Evolutionary conservation across 2,888 invertebrate species (phyloP), one percentile per base, ranked within the genome.

Genomic region (Chrysotoxum bicinctum): DNA sequence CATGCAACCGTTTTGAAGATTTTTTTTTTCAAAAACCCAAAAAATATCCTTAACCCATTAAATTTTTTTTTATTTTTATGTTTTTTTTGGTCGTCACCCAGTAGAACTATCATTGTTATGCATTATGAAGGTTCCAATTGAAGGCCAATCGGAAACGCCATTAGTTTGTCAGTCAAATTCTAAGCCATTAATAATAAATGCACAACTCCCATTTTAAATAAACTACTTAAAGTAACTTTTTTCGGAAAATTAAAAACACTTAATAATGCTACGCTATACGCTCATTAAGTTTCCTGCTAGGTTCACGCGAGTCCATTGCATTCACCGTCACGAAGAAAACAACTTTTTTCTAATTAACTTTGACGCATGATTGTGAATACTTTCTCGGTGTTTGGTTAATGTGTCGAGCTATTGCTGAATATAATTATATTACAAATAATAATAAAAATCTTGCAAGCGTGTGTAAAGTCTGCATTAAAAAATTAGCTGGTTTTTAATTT

Each of bases 301-400:
- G 43, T 43, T 62, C 43, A 43, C 30, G 2, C 7, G 1, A 30
- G 62, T 62, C 4, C 16, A 43, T 19, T 62, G 2, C 16, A 43
- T 62, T 14, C 45, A 64, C 32, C 30, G 45, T 8, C 45, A 45
- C 30, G 37, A 58, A 21, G 58, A 37, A 58, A 37, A 21, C 16
- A n/a, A 4, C 0, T 45, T 30, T 32, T 64, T 62, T 26, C n/a
- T 16, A 32, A 45, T 64, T 64, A 14, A 30, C 43, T 64, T 21
- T 64, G 30, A 64, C 64, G 64, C 64, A 64, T 21, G 19, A 45
- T 26, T 32, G 32, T 45, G n/a, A 54, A 54, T 54, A 64, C 64
- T 64, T 64, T 64, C 64, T 19, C 60, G n/a, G 10, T 43, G 16
- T 1, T 16, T 23, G n/a, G 21, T 37, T 7, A 40, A 60, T 26